Evolutionary conservation across 1,140 invertebrate genomes (phyloP).

Genomic region (Drosophila parabipectinata): DNA sequence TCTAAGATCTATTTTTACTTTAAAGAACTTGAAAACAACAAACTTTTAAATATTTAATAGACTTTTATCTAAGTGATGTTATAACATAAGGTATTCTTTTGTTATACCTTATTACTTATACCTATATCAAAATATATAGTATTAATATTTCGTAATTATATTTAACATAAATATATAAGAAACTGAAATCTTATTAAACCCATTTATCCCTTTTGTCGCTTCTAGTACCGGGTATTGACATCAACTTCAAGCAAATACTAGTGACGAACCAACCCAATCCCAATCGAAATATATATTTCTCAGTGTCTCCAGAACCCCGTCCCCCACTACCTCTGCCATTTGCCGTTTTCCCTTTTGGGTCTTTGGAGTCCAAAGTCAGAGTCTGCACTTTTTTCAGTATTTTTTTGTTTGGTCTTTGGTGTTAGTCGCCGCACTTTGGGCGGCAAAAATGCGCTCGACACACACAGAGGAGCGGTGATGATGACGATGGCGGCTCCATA

Average conservation of each 20-base stretch:
- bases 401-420: constrained; percentile 63
- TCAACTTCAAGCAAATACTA: background rate
- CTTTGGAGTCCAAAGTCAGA: constrained; percentile 1
- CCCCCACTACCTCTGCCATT: background rate
- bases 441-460: constrained; percentile 66
- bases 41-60: too few relatives aligned
- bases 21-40: too few relatives aligned
- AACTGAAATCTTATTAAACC: too few relatives aligned
- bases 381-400: constrained; percentile 1
- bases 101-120: too few relatives aligned
- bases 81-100: too few relatives aligned
- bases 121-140: too few relatives aligned
- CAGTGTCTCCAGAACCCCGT: background rate
- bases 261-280: background rate
- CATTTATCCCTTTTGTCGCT: too few relatives aligned
- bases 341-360: background rate
- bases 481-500: constrained; percentile 43
- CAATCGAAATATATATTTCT: background rate
- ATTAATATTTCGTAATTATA: too few relatives aligned
- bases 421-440: constrained; percentile 72
- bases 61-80: too few relatives aligned
- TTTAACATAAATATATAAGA: background rate
- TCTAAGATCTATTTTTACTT: too few relatives aligned
- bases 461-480: constrained; percentile 45
- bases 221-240: background rate